Evolutionary conservation across 1,140 invertebrate genomes (phyloP), one percentile per base, ranked within the genome.

Genomic region (Sinella curviseta): DNA sequence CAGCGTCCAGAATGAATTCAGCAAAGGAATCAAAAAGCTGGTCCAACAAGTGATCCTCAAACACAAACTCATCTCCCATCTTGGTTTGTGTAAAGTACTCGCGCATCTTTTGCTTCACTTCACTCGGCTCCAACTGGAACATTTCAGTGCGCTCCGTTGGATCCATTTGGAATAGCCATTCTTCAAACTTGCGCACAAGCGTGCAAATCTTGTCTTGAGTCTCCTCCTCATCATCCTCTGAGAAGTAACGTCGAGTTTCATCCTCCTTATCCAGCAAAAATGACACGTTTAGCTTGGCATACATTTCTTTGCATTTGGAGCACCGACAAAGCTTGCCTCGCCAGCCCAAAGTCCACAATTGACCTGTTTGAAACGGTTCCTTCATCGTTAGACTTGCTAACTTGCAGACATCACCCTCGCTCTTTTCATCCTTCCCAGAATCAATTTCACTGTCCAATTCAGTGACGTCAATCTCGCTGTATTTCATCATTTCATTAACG

Each of bases 261-360:
- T 70, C 65, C 4, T 70, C 65, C 24, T 70, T 70, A 30, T 70
- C 65, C 28, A 70, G 26, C 26, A 70, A n/a, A 70, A 70, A 70
- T 30, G 65, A 70, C 3, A 70, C 65, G n/a, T 70, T 70, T 8
- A 70, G 26, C 2, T 30, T 3, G 1, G 3, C 24, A 33, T 70
- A 70, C 65, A 70, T 70, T 70, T 70, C 65, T n/a, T 24, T 70
- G 31, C 65, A 70, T 24, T 70, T 30, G 26, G 14, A 4, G n/a
- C 65, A 70, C 2, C 65, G 65, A 33, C 65, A 70, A 14, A 70
- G 65, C 31, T 70, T 70, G 12, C 30, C 31, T 33, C 65, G 8
- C 65, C 65, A 70, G 28, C 65, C 65, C 26, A 70, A 30, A 4
- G 65, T 70, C 65, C 65, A 70, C 2, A 70, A 30, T 8, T 24